phyloP scores from a whole-genome alignment of 1,140 invertebrate species.

The Listronotus oregonensis region DNA sequence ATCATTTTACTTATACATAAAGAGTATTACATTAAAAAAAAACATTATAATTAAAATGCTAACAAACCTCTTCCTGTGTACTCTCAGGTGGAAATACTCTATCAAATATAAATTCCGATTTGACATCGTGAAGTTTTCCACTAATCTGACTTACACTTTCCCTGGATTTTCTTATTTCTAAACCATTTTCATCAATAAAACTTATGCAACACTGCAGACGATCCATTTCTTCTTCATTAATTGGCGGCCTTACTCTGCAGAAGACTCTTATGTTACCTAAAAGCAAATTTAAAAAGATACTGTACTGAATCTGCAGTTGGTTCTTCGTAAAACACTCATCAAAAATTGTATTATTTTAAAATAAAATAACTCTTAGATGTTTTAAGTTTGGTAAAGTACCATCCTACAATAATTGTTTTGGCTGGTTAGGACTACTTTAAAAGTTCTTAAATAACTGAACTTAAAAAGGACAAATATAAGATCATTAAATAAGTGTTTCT shows the following conservation, averaged over 20 bases:
- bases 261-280: constrained; percentile 69
- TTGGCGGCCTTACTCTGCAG: constrained; percentile 67
- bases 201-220: constrained; percentile 56
- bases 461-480: too few relatives aligned
- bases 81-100: constrained; percentile 66
- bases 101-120: constrained; percentile 69
- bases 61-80: constrained; percentile 57
- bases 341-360: too few relatives aligned
- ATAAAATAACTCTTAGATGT: too few relatives aligned
- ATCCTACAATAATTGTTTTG: too few relatives aligned
- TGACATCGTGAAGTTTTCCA: constrained; percentile 54
- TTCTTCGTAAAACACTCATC: too few relatives aligned
- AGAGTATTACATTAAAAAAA: too few relatives aligned
- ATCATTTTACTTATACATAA: too few relatives aligned
- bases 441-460: too few relatives aligned
- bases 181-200: constrained; percentile 58
- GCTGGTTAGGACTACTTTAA: too few relatives aligned
- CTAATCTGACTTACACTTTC: constrained; percentile 36
- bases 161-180: constrained; percentile 58
- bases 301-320: background rate
- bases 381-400: too few relatives aligned
- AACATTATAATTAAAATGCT: too few relatives aligned
- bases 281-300: background rate
- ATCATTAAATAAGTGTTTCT: too few relatives aligned
- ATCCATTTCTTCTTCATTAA: constrained; percentile 48